Percentiles rank a stretch among this genome's conserved stretches.
Conservation (phyloP, 2,888 invertebrate species). For the Metellina segmentata region DNA sequence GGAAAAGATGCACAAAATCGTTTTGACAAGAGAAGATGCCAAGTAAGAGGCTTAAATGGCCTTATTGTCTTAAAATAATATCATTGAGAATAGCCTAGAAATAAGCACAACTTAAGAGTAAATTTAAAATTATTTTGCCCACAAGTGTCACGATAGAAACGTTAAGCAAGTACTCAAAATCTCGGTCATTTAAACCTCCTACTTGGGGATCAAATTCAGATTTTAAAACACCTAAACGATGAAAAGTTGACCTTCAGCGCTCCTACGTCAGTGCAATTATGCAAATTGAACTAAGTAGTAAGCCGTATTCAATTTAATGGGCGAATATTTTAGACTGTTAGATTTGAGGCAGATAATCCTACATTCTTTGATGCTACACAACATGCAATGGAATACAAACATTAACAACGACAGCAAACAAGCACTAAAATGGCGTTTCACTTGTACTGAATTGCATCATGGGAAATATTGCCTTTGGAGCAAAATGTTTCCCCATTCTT, state of each 20-base stretch:
- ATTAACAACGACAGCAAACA: conserved; percentile 62
- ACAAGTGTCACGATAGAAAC: conserved; percentile 18
- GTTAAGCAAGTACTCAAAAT: conserved; percentile 35
- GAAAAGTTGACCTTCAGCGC: conserved; percentile 72
- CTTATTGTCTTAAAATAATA: conserved; percentile 56
- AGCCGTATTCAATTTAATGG: background rate
- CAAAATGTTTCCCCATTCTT: background rate
- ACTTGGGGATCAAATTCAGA: conserved; percentile 59
- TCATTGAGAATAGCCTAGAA: conserved; percentile 21
- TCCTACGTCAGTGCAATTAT: conserved; percentile 33
- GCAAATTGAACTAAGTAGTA: conserved; percentile 30
- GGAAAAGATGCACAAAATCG: background rate
- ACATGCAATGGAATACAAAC: conserved; percentile 64
- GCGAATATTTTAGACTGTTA: background rate
- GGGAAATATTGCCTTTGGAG: conserved; percentile 38
- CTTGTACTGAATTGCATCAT: conserved; percentile 59
- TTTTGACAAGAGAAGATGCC: conserved; percentile 54
- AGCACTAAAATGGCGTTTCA: conserved; percentile 73
- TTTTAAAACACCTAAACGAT: conserved; percentile 65
- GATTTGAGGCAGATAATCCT: background rate
- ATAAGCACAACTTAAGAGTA: conserved; percentile 15
- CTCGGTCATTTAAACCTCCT: conserved; percentile 72
- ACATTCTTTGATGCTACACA: conserved; percentile 39
- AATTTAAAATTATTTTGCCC: conserved; percentile 16
- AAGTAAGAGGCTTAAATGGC: conserved; percentile 75